A percentile compares a stretch with the other conserved stretches of the same genome.
Evolutionary conservation across 2,888 invertebrate species (phyloP).

Genomic region (Adelphocoris suturalis): DNA sequence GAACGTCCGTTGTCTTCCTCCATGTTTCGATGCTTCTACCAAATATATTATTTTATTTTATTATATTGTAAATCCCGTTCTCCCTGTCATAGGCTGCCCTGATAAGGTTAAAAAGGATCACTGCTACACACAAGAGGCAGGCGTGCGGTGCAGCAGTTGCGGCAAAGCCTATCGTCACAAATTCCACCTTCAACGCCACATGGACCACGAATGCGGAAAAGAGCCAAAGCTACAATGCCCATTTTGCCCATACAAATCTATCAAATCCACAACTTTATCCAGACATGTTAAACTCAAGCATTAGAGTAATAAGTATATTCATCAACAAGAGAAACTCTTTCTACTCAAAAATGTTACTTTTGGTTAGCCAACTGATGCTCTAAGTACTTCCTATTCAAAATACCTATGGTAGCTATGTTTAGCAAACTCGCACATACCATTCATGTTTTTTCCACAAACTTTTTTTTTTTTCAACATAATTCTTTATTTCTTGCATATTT

Average conservation of each 20-base stretch:
- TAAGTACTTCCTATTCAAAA: too few relatives aligned
- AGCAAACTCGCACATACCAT: too few relatives aligned
- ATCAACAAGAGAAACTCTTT: too few relatives aligned
- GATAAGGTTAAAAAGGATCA: conserved; percentile 73
- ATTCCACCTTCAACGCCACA: conserved; percentile 73
- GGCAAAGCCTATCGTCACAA: conserved; percentile 74
- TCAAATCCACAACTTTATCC: conserved; percentile 60
- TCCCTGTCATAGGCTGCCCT: conserved; percentile 57
- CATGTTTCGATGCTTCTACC: not conserved
- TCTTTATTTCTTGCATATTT: too few relatives aligned
- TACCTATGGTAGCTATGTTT: too few relatives aligned
- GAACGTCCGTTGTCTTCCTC: not conserved
- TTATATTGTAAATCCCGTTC: conserved; percentile 13
- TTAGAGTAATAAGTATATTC: not conserved
- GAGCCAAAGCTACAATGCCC: conserved; percentile 87
- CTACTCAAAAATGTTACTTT: too few relatives aligned
- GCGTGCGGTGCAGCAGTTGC: conserved; percentile 72
- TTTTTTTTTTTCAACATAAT: too few relatives aligned
- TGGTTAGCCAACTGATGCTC: too few relatives aligned
- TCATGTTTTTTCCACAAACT: too few relatives aligned
- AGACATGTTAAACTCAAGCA: conserved; percentile 72
- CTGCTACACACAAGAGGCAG: conserved; percentile 72
- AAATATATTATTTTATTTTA: not conserved
- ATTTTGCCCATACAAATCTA: conserved; percentile 80
- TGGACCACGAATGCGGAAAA: conserved; percentile 79